Base-by-base conservation (phyloP, 2,888 invertebrate species). In the Theodoxus fluviatilis region DNA sequence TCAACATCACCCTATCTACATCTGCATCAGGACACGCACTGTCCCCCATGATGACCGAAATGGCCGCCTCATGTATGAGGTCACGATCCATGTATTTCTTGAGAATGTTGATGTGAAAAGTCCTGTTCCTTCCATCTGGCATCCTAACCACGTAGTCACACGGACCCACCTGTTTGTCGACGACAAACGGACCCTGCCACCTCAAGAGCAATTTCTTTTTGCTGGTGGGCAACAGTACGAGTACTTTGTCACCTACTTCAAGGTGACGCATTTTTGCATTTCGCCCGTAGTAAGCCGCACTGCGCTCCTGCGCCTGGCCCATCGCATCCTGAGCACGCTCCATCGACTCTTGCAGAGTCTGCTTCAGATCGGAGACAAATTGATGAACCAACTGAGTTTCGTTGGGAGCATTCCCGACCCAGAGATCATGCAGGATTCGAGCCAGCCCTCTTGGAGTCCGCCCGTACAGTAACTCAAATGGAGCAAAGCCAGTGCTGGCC, bases 391-490 rank as follows among this genome's bases (percentile, higher is more conserved):
- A 73, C 49, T 73, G 73, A 3, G 73, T 55, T 25, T 71, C 72
- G 2, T 57, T 47, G 28, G 66, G 47, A 18, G 31, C 31, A 1
- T 68, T 43, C 43, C 71, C 43, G 9, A 73, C 70, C 77, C 77
- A 76, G 18, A 76, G 47, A 52, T 75, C 70, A 47, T 66, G 68
- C 33, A 73, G 40, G 4, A 76, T 68, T 12, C 33, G 31, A 68
- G 75, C 70, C 0, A 72, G 76, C 18, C 70, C 71, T 31, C 74
- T 40, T 1, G 73, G 74, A 31, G 71, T 68, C 1, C 74, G 33
- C 12, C 76, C 74, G 68, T 76, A 78, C 18, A 78, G 33, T 15
- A 77, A 55, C 43, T 78, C 73, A 66, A 76, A 76, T 25, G 76
- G 75, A 7, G 73, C 67, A 55, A 74, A 73, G 6, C 67, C 49